These are phyloP conservation scores for Hipparchia sbordonii DNA, from an alignment of 2,888 invertebrate genomes.

Conservation along the genomic window DNA sequence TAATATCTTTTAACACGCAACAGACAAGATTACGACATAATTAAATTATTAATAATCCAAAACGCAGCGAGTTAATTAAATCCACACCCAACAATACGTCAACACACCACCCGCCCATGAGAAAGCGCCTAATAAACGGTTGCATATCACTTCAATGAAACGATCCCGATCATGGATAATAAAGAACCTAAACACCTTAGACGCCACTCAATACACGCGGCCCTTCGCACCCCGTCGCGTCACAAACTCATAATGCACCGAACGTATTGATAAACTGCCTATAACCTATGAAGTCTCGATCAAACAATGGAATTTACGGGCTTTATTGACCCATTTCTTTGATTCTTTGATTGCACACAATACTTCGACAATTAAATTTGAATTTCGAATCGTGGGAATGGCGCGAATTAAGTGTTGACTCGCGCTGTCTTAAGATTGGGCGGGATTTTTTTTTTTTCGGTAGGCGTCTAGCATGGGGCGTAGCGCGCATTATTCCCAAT, in stretches of 20 bases:
- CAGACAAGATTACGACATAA: background rate
- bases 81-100: constrained; percentile 28
- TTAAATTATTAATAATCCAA: constrained; percentile 4
- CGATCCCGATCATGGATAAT: constrained; percentile 63
- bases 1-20: background rate
- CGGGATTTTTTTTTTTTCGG: constrained; percentile 56
- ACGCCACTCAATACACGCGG: constrained; percentile 57
- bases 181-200: constrained; percentile 57
- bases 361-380: constrained; percentile 77
- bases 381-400: constrained; percentile 77
- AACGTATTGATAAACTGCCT: constrained; percentile 77
- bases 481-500: constrained; percentile 58
- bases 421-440: constrained; percentile 65
- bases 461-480: constrained; percentile 61
- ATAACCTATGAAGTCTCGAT: constrained; percentile 68
- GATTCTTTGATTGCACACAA: constrained; percentile 74
- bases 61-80: constrained; percentile 34
- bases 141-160: constrained; percentile 73
- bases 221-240: constrained; percentile 62
- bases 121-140: constrained; percentile 73
- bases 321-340: constrained; percentile 81
- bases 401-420: constrained; percentile 72
- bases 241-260: constrained; percentile 49
- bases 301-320: constrained; percentile 71
- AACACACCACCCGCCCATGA: constrained; percentile 48